Evolutionary conservation across 2,888 invertebrate species (phyloP), one percentile per base, ranked within the genome.

Genomic region (Platypus cylindrus): DNA sequence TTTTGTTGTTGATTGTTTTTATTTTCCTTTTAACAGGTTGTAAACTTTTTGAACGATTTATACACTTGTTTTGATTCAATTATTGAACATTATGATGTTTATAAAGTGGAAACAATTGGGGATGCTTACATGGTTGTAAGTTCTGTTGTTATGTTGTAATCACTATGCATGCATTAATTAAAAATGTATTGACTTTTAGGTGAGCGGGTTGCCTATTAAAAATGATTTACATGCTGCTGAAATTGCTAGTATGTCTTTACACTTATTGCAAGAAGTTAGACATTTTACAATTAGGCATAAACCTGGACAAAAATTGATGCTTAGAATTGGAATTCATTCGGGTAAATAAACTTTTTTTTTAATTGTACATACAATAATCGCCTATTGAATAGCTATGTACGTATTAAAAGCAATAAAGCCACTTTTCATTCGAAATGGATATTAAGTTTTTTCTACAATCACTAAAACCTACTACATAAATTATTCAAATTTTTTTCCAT

Each of bases 41-140:
- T 94, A 5, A 82, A 89, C 59, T 83, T 94, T 53, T 64, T 94
- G 28, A 94, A 94, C 58, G 91, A 91, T 60, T 68, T 94, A 24
- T 94, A 94, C 64, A 93, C 93, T 3, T 81, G 85, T 50, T 94
- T 94, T 53, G 94, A 94, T 59, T 87, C 89, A 1, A 91, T 89
- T 44, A 80, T 94, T 50, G 90, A 86, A 51, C 78, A 84, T 58
- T 93, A 84, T 53, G 87, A 91, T 52, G 89, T 89, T 0, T 90
- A 90, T 62, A 95, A 95, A 68, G 91, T 91, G 32, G 86, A 86
- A 62, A 86, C 85, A 0, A 89, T 89, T 36, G 89, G 89, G 2
- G 89, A 89, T 55, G 89, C 89, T 1, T 90, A 89, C 52, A 89
- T 89, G 89, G 87, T 87, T 58, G 85, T 83, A 59, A 70, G 75